Conservation (phyloP, 1,140 invertebrate genomes). For the Hirudo medicinalis region DNA sequence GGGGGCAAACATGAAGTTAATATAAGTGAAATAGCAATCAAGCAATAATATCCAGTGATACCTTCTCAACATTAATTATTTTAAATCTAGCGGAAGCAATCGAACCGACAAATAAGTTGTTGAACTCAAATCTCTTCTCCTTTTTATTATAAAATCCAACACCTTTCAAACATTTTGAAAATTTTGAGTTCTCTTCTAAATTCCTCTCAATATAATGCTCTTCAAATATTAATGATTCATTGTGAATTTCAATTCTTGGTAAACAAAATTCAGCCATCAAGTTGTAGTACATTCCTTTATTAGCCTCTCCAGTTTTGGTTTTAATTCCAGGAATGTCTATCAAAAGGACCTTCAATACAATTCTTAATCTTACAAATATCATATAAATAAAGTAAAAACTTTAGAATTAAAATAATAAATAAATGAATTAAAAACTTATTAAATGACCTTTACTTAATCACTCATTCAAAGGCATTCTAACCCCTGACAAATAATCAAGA, state of each 20-base stretch:
- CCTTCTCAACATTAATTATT: constrained; percentile 39
- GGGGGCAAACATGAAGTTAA: too few species aligned
- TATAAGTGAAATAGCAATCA: not conserved
- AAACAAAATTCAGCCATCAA: constrained; percentile 38
- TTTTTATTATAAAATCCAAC: constrained; percentile 40
- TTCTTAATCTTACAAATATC: not conserved
- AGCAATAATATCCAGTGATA: constrained; percentile 16
- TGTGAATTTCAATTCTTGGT: constrained; percentile 36
- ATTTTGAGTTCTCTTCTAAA: not conserved
- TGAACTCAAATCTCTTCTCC: constrained; percentile 41
- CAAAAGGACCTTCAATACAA: not conserved
- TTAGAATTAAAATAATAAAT: too few species aligned
- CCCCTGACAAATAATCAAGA: too few species aligned
- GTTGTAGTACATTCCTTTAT: constrained; percentile 37
- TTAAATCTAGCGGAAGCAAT: constrained; percentile 40
- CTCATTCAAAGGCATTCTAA: too few species aligned
- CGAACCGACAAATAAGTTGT: constrained; percentile 40
- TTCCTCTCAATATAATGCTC: constrained; percentile 30
- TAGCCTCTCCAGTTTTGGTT: not conserved
- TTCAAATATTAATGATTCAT: constrained; percentile 40
- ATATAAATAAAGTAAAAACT: not conserved
- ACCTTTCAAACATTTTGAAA: constrained; percentile 15
- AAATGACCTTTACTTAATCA: too few species aligned
- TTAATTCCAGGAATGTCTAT: constrained; percentile 27
- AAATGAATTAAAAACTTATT: not conserved